Percentiles rank a stretch among this genome's conserved stretches.
These are phyloP conservation scores for Rhinolophus ferrumequinum DNA, from an alignment of 2,113 vertebrate species.

Conservation along the genomic window DNA sequence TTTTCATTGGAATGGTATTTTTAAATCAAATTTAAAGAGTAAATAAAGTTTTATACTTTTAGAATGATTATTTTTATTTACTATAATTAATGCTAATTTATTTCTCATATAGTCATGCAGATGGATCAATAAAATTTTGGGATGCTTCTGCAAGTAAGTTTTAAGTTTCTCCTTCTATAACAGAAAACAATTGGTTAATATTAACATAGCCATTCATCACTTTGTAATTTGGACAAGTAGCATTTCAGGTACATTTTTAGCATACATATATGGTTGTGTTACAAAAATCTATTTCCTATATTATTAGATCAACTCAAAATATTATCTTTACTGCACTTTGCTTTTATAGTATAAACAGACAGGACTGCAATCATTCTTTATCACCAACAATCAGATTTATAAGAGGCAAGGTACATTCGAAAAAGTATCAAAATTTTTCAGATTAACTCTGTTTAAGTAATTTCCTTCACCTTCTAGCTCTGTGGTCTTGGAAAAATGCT, in stretches of 20 bases:
- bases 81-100: slow-evolving; percentile 82
- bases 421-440: not conserved
- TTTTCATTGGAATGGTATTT: slow-evolving; percentile 53
- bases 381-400: not conserved
- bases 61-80: slow-evolving; percentile 55
- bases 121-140: slow-evolving; percentile 98
- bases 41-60: slow-evolving; percentile 39
- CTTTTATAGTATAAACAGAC: slow-evolving; percentile 18
- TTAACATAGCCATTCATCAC: not conserved
- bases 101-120: slow-evolving; percentile 92
- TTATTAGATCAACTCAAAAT: slow-evolving; percentile 28
- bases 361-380: not conserved
- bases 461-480: slow-evolving; percentile 17
- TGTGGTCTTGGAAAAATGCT: not conserved
- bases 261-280: not conserved
- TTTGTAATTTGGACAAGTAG: slow-evolving; percentile 46
- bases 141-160: slow-evolving; percentile 95
- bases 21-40: not conserved
- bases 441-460: not conserved
- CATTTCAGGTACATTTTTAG: slow-evolving; percentile 43
- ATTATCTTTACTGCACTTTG: not conserved
- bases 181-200: slow-evolving; percentile 41
- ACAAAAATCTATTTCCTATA: slow-evolving; percentile 9
- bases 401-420: not conserved
- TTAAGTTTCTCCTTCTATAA: slow-evolving; percentile 68